phyloP scores from a whole-genome alignment of 1,140 invertebrate species.

The Brachionus rubens region DNA sequence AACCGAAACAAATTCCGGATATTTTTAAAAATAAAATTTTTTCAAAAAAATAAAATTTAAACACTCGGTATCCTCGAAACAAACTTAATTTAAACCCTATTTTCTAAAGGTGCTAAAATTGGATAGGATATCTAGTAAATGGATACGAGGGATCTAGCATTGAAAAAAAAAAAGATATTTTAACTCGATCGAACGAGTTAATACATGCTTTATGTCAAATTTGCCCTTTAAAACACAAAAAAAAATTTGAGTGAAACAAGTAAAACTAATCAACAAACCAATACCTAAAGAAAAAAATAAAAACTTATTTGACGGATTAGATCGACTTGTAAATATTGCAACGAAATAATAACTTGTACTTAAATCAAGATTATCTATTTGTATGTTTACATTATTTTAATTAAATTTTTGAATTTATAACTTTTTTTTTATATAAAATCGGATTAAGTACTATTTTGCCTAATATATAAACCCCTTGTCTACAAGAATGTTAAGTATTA shows the following conservation, averaged over 20 bases:
- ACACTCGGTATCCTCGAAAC: no score
- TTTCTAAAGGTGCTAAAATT: no score
- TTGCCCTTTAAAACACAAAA: no score
- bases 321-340: slow-evolving; percentile 30
- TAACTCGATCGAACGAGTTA: no score
- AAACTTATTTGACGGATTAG: slow-evolving; percentile 10
- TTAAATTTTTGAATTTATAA: neutral
- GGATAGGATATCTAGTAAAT: no score
- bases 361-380: slow-evolving; percentile 27
- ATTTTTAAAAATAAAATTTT: no score
- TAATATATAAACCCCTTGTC: neutral
- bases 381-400: slow-evolving; percentile 21
- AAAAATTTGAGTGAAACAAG: neutral
- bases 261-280: neutral
- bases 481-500: slow-evolving; percentile 38
- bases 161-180: no score
- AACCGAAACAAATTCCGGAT: no score
- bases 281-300: neutral
- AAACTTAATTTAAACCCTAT: no score
- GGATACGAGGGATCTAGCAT: no score
- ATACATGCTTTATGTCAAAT: no score
- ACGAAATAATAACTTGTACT: neutral
- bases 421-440: slow-evolving; percentile 17
- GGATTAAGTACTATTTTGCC: neutral
- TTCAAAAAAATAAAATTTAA: no score